Evolutionary conservation across 2,797 vertebrate genomes (phyloP).

Genomic region (Cynopterus sphinx): DNA sequence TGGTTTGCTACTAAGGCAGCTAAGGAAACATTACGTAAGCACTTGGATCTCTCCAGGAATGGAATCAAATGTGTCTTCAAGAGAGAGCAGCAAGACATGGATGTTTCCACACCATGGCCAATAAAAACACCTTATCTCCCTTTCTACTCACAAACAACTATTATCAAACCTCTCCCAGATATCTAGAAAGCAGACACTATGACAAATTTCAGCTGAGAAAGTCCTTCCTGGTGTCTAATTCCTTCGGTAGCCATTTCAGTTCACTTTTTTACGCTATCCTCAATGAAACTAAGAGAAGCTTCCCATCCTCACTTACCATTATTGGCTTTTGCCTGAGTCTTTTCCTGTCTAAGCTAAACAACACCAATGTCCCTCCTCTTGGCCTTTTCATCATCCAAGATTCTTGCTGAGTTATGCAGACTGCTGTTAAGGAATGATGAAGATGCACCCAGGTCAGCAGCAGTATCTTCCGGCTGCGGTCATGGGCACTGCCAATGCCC

Average conservation of each 20-base stretch:
- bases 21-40: constrained; percentile 61
- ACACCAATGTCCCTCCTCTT: background rate
- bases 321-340: background rate
- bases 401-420: background rate
- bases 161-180: background rate
- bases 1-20: constrained; percentile 69
- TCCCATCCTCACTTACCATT: background rate
- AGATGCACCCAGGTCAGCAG: background rate
- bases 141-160: constrained; percentile 16
- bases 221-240: constrained; percentile 10
- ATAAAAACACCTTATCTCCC: background rate
- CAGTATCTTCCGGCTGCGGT: background rate
- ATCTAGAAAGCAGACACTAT: constrained; percentile 1
- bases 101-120: constrained; percentile 20
- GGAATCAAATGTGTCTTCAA: background rate
- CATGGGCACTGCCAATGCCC: background rate
- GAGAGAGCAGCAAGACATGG: constrained; percentile 42
- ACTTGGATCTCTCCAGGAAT: constrained; percentile 48
- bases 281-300: background rate
- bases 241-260: background rate
- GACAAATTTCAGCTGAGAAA: constrained; percentile 9
- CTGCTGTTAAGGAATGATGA: background rate
- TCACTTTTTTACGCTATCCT: background rate
- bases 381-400: background rate
- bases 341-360: constrained; percentile 4